Evolutionary conservation across 2,113 vertebrate genomes (phyloP), one percentile per base, ranked within the genome.

Genomic region (Mesitornis unicolor): DNA sequence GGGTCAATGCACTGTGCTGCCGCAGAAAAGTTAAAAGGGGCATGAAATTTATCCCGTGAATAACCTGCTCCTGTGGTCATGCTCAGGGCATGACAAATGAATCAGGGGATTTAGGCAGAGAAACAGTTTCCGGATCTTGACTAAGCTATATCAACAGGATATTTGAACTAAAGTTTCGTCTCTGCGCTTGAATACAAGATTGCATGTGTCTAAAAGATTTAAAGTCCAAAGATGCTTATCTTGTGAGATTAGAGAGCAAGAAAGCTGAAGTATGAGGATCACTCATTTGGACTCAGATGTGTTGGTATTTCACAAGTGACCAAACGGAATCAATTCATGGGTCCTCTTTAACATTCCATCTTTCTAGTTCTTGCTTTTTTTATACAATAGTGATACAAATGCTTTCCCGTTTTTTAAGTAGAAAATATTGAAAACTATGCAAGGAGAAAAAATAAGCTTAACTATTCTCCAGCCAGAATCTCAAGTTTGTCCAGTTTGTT

Each of bases 71-170:
- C 75, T 45, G 94, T 57, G 70, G 90, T 95, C 75, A 90, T 92
- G 82, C 92, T 80, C 9, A 36, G 38, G 85, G 82, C 70, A 92
- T 95, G 95, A 95, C 82, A 93, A 95, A 97, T 95, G 82, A 95
- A 79, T 87, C 83, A 77, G 45, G 79, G 90, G 92, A 94, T 94
- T 95, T 93, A 96, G 71, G 50, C 35, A 96, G 71, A 94, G 83
- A 90, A 96, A 83, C n/a, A 38, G 67, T 90, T 96, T 95, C 90
- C 54, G 35, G 92, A 93, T 95, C 83, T 95, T 88, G 59, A 74
- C 83, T 96, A 90, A 93, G 71, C 88, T 96, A 79, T 92, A 90
- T 90, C 95, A 96, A 97, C 88, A 97, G 90, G 90, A 92, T 96
- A 90, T 92, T 88, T 96, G 93, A 91, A 94, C 64, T 87, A 17